Percentiles rank a stretch among this genome's conserved stretches.
Conservation (phyloP, 2,797 vertebrate species). For the Fratercula arctica region DNA sequence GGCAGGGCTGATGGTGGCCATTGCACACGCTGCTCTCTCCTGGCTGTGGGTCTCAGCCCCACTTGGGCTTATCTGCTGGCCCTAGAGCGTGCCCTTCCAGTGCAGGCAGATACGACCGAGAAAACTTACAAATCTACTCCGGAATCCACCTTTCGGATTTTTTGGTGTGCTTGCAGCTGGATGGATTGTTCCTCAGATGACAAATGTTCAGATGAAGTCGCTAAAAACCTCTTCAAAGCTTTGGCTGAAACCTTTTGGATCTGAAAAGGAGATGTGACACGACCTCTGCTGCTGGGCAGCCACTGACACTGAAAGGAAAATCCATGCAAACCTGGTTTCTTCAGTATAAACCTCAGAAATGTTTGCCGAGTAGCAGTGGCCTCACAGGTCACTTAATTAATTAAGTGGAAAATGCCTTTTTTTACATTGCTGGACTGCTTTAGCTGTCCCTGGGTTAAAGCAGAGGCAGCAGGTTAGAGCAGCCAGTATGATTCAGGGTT, state of each 20-base stretch:
- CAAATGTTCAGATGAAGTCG: no score
- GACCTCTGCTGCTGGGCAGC: not conserved
- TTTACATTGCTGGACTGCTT: not conserved
- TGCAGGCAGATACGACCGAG: accelerated
- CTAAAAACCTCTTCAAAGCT: not conserved
- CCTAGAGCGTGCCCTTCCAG: accelerated
- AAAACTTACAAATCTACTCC: not conserved
- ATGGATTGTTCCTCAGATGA: no score
- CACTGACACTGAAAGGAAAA: accelerated
- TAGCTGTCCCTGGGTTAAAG: not conserved
- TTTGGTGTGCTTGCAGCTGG: no score
- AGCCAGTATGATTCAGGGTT: not conserved
- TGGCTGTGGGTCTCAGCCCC: not conserved
- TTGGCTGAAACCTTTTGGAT: not conserved
- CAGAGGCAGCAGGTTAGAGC: not conserved
- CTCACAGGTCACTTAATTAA: not conserved
- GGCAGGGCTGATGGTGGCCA: not conserved
- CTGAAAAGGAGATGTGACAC: accelerated
- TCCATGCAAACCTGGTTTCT: accelerated
- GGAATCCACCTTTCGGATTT: no score
- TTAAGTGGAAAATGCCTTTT: not conserved
- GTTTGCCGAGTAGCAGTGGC: not conserved
- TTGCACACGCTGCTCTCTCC: no score
- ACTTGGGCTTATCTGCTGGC: accelerated
- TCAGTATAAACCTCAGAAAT: no score